These are phyloP conservation scores for Solea senegalensis DNA, from an alignment of 2,113 vertebrate species.

Conservation along the genomic window DNA sequence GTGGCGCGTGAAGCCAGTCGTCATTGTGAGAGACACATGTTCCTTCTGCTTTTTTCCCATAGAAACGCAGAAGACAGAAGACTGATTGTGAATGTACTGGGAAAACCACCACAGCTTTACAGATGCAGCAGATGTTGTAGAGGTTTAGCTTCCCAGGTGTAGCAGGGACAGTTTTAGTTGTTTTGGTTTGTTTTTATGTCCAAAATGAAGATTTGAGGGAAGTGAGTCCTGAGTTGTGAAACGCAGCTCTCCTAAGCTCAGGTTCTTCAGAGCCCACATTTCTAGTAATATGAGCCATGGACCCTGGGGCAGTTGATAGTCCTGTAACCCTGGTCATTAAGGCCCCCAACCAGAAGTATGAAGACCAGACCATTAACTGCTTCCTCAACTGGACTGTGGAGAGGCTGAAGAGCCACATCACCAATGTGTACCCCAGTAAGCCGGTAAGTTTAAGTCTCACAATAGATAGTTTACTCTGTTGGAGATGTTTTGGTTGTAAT, in stretches of 20 bases:
- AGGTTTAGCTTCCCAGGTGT: slow-evolving; percentile 16
- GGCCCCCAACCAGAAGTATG: slow-evolving; percentile 95
- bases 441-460: slow-evolving; percentile 82
- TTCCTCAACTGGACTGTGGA: slow-evolving; percentile 96
- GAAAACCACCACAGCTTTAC: neutral
- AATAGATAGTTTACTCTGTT: neutral
- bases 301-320: slow-evolving; percentile 82
- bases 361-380: slow-evolving; percentile 94
- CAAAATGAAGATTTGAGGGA: slow-evolving; percentile 53
- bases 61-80: slow-evolving; percentile 24
- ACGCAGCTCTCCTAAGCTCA: slow-evolving; percentile 20
- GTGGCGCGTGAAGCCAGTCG: no score
- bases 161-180: slow-evolving; percentile 15
- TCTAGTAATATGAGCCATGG: slow-evolving; percentile 82
- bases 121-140: slow-evolving; percentile 44
- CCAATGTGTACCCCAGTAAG: slow-evolving; percentile 91
- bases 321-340: slow-evolving; percentile 94
- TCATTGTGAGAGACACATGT: no score
- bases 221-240: slow-evolving; percentile 32
- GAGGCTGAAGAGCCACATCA: slow-evolving; percentile 90
- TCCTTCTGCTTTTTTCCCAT: neutral
- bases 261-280: slow-evolving; percentile 41
- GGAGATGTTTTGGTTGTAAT: neutral
- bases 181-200: slow-evolving; percentile 1
- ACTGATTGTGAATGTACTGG: neutral